Base-by-base conservation (phyloP, 1,140 invertebrate genomes). In the Uloborus diversus region DNA sequence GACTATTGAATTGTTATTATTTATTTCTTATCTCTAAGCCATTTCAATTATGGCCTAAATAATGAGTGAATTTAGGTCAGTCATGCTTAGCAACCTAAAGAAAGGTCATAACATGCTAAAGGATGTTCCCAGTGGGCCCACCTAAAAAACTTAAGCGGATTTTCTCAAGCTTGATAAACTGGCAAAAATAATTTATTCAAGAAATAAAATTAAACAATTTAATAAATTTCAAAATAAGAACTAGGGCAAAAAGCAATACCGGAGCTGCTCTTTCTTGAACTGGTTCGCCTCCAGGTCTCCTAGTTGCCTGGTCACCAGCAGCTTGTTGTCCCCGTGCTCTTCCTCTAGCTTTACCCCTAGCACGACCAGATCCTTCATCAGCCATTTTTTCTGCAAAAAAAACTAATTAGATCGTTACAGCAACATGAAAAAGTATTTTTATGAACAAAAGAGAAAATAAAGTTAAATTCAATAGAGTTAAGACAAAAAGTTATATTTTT, bases 261-360 rank as follows among this genome's bases (percentile, higher is more conserved):
- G 17, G 23, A 32, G 27, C 27, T 30, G 35, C 37, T 14, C 27
- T 4, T 20, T 11, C 35, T 2, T 47, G 23, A 7, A 3, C 17
- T 7, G 56, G 56, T 7, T 30, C 23, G 13, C 25, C 28, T 28
- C 2, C 11, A 4, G 11, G 4, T 13, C 4, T 9, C 17, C 28
- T 30, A 3, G 17, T 5, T 5, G 11, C 5, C 17, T 59, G 56
- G 4, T 25, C 56, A n/a, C 4, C 23, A 25, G 56, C 17, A n/a
- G n/a, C n/a, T n/a, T n/a, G n/a, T 62, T 62, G 35, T 11, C 33
- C 56, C 17, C 56, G 53, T 17, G 56, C 70, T 1, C 57, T 30
- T 59, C 70, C 57, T 61, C 70, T 61, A 3, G 56, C 56, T 25
- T 37, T 61, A 5, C 70, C 70, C 51, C 68, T 35, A 25, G 27